These are phyloP conservation scores for Hyla sarda DNA, from an alignment of 2,113 vertebrate genomes.

Conservation along the genomic window DNA sequence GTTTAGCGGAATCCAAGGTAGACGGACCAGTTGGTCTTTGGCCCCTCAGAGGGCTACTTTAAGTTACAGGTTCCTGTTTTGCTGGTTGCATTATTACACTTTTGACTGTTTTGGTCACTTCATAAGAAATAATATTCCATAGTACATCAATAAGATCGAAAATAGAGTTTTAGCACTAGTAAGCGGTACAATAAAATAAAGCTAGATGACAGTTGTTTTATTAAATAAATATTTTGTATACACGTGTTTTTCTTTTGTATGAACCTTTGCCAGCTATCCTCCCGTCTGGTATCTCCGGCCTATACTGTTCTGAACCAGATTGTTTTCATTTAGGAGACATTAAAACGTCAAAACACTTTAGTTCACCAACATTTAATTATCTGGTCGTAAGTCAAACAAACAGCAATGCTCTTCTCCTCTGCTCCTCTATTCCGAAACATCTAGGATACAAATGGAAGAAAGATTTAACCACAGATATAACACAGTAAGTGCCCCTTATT, in stretches of 20 bases:
- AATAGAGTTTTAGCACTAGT: background rate
- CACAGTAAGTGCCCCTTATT: background rate
- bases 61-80: too few relatives aligned
- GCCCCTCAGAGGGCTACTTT: too few relatives aligned
- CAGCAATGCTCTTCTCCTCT: background rate
- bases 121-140: too few relatives aligned
- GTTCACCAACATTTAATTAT: slow-evolving; percentile 55
- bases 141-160: too few relatives aligned
- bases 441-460: background rate
- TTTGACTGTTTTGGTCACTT: too few relatives aligned
- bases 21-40: too few relatives aligned
- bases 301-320: slow-evolving; percentile 40
- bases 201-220: background rate
- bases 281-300: slow-evolving; percentile 46
- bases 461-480: background rate
- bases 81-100: too few relatives aligned
- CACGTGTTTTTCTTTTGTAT: slow-evolving; percentile 25
- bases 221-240: slow-evolving; percentile 33
- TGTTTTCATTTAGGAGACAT: slow-evolving; percentile 54
- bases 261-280: slow-evolving; percentile 39
- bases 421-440: background rate
- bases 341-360: slow-evolving; percentile 47
- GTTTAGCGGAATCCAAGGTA: too few relatives aligned
- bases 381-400: slow-evolving; percentile 51
- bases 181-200: background rate